Evolutionary conservation across 2,113 vertebrate species (phyloP), one percentile per base, ranked within the genome.

Genomic region (Telmatochromis brichardi): DNA sequence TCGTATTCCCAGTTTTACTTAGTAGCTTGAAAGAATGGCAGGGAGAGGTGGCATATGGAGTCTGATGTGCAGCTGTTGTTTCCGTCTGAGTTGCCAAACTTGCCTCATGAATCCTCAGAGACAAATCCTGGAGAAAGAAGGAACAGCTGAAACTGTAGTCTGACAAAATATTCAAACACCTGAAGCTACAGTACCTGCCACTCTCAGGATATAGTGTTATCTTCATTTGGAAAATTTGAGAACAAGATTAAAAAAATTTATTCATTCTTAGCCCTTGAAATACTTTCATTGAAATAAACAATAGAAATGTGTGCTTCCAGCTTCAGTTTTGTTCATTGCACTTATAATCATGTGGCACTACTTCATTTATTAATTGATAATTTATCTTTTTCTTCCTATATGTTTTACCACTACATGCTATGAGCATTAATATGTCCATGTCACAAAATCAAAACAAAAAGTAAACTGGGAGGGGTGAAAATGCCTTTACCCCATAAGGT

Each of bases 41-140:
- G 33, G 76, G 47, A 80, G 78, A 4, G 4, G 54, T 10, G 53
- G 33, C 87, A 91, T 73, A 87, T 89, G 86, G 86, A 71, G 65
- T 15, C 55, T 83, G 81, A 63, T 83, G 87, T 86, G 86, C 85
- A 84, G 85, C 87, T 92, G 82, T 68, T 89, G 76, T 80, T 85
- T 90, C 45, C 51, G n/a, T 57, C 31, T 85, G 58, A 76, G 31
- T 37, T 92, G 83, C 81, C 84, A 83, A 83, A 73, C 23, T 17
- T 33, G 55, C 37, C 28, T 71, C 21, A 21, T 6, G 50, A 82
- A 85, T 57, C 82, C 84, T 76, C 63, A 26, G 87, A 88, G 76
- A 79, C n/a, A 35, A 15, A 76, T 82, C 42, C 55, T 78, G 57
- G 57, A 65, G 47, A 50, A 82, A 40, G 26, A 57, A 54, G 57